Base-by-base conservation (phyloP, 2,888 invertebrate species). In the Saturnia pavonia region DNA sequence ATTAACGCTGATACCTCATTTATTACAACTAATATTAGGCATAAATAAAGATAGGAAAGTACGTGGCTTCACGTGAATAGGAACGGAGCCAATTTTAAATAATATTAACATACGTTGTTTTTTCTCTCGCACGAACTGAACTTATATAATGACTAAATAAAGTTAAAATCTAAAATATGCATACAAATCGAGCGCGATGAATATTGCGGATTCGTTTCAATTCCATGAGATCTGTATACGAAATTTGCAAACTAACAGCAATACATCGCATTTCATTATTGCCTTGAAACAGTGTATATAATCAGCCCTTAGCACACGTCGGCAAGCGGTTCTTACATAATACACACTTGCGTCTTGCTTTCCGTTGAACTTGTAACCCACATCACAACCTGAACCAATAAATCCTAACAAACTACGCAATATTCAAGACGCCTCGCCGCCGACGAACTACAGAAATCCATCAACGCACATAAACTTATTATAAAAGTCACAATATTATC, bases 141-240 rank as follows among this genome's bases (percentile, higher is more conserved):
- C 91, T 91, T 91, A 91, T 82, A 80, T 86, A 85, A 91, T 92
- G 92, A 93, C 92, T 92, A 92, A 91, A 92, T 91, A 91, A 92
- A 87, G 85, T 88, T 90, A 91, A 85, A 88, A 84, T 79, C 91
- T 92, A 92, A 77, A 60, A 87, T 91, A 91, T 85, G 86, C 85
- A 85, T 84, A 86, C 81, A 76, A 77, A 72, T 60, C 80, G 77
- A 40, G 76, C 75, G 80, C 79, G 84, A 77, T 81, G 85, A 80
- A 80, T 82, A 77, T 73, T 72, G 72, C 69, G 71, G 73, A 71
- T 68, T 72, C 48, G 25, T 40, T 40, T 40, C 65, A 65, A 19
- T 19, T 40, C 66, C 48, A 68, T 69, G 67, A 68, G 67, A 71
- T 74, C 68, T 70, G 73, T 69, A 51, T 67, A 69, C 40, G 42